Conservation (phyloP, 2,888 invertebrate species). For the Lasioglossum calceatum region DNA sequence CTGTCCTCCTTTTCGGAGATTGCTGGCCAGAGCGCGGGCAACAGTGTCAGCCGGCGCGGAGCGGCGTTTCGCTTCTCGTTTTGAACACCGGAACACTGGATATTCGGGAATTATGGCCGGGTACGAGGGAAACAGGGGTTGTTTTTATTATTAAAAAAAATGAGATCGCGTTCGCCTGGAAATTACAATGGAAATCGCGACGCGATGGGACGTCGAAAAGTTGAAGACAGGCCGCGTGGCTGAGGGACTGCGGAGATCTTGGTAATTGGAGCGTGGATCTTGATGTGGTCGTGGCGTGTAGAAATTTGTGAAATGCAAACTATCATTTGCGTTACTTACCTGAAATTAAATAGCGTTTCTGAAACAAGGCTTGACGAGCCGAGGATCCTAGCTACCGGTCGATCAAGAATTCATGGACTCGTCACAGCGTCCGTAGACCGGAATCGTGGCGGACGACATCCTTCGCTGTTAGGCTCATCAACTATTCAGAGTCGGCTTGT, state of each 20-base stretch:
- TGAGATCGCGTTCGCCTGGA: not conserved
- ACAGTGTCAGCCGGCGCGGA: not conserved
- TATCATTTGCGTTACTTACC: not conserved
- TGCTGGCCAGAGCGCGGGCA: conserved; percentile 8
- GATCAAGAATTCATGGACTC: conserved; percentile 5
- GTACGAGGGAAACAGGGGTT: not conserved
- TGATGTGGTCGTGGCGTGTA: not conserved
- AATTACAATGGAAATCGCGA: conserved; percentile 4
- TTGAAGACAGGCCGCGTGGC: not conserved
- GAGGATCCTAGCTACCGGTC: not conserved
- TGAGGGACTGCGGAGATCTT: not conserved
- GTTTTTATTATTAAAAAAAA: not conserved
- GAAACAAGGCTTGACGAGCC: not conserved
- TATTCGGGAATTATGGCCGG: conserved; percentile 3
- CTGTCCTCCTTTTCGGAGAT: conserved; percentile 23
- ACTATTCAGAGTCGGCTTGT: not conserved
- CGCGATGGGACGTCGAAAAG: not conserved
- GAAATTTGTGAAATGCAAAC: not conserved
- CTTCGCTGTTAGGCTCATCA: conserved; percentile 1
- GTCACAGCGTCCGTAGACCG: not conserved
- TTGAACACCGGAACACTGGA: not conserved
- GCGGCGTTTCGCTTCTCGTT: not conserved
- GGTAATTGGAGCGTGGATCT: not conserved
- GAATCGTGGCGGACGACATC: not conserved
- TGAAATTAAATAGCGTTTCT: not conserved